Evolutionary conservation across 2,113 vertebrate genomes (phyloP).

Genomic region (Callorhinus ursinus): DNA sequence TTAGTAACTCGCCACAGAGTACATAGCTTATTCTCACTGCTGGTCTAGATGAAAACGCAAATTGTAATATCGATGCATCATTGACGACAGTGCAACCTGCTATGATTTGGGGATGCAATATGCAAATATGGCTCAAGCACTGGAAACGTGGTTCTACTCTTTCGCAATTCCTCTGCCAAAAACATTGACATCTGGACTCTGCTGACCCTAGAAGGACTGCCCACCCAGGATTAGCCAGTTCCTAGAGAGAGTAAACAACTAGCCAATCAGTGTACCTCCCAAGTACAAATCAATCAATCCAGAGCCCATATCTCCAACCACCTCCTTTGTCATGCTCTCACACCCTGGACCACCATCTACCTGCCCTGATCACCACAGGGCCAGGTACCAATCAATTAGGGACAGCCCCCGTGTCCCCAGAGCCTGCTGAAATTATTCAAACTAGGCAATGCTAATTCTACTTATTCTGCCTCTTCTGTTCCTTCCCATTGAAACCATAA

Average conservation of each 20-base stretch:
- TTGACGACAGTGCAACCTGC: background rate
- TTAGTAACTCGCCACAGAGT: background rate
- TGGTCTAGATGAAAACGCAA: background rate
- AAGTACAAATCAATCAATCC: background rate
- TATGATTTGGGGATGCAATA: background rate
- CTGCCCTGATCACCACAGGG: background rate
- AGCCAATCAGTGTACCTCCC: background rate
- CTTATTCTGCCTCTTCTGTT: background rate
- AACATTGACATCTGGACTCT: background rate
- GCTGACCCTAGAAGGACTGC: background rate
- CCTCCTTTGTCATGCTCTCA: background rate
- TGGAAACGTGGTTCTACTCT: background rate
- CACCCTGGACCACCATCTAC: background rate
- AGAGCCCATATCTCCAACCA: background rate
- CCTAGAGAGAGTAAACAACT: background rate
- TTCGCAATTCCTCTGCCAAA: background rate
- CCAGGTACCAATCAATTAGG: background rate
- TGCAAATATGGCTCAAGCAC: background rate
- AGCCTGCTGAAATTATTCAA: background rate
- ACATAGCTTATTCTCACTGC: background rate
- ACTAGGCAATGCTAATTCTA: background rate
- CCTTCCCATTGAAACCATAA: background rate
- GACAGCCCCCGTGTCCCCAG: too few species aligned
- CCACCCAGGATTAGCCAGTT: background rate
- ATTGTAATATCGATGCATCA: background rate